Evolutionary conservation across 2,888 invertebrate species (phyloP).

Genomic region (Sycophila texana): DNA sequence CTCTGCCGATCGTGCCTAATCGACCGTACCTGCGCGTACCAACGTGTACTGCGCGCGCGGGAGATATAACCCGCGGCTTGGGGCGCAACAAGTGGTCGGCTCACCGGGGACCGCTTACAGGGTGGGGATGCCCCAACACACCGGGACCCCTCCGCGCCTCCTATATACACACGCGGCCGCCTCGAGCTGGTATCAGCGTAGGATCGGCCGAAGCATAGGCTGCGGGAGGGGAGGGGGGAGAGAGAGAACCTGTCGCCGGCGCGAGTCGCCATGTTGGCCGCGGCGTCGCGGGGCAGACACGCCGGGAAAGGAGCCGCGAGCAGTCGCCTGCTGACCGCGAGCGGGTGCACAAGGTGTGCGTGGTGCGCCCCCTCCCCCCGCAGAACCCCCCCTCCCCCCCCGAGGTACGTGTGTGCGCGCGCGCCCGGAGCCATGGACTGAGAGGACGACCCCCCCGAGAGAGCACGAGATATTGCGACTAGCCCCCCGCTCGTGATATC

Average conservation of each 20-base stretch:
- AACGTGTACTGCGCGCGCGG: neutral
- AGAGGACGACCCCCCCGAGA: constrained; percentile 2
- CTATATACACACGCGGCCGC: too few relatives aligned
- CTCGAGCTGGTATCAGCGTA: too few relatives aligned
- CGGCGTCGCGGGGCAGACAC: constrained; percentile 7
- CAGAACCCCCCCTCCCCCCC: constrained; percentile 4
- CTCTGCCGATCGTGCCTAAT: too few relatives aligned
- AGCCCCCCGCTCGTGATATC: constrained; percentile 42
- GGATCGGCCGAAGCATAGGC: neutral
- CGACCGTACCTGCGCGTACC: too few relatives aligned
- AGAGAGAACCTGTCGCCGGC: constrained; percentile 49
- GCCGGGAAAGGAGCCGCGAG: constrained; percentile 36
- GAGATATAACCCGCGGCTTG: neutral
- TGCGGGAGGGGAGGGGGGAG: constrained; percentile 1
- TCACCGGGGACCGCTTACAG: too few relatives aligned
- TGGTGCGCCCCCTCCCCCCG: neutral
- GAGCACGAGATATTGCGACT: constrained; percentile 29
- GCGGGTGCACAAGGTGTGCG: constrained; percentile 66
- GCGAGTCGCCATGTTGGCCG: constrained; percentile 51
- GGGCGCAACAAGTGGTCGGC: neutral
- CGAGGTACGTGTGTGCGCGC: neutral
- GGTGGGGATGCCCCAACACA: too few relatives aligned
- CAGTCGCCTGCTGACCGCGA: constrained; percentile 75
- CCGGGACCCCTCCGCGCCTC: too few relatives aligned
- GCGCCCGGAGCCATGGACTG: neutral